Conservation (phyloP, 2,113 vertebrate genomes). For the Carassius gibelio region DNA sequence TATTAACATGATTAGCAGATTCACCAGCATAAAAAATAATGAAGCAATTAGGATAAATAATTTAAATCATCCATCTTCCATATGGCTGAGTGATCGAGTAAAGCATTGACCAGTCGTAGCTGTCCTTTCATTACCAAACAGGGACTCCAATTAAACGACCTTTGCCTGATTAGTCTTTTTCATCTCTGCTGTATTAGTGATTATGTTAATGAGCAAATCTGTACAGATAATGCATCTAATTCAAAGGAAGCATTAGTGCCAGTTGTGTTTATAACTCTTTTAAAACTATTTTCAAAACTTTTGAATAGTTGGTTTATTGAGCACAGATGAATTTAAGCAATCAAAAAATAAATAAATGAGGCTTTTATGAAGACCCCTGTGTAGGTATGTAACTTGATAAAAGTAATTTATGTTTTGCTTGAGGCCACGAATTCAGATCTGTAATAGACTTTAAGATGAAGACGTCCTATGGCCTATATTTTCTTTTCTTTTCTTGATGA, state of each 20-base stretch:
- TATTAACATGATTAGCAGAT: constrained; percentile 73
- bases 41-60: constrained; percentile 79
- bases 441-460: constrained; percentile 98
- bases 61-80: constrained; percentile 76
- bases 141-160: constrained; percentile 62
- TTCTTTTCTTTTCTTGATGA: constrained; percentile 80
- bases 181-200: constrained; percentile 67
- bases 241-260: constrained; percentile 71
- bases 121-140: constrained; percentile 61
- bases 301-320: constrained; percentile 62
- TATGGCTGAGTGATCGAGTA: constrained; percentile 75
- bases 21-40: constrained; percentile 76
- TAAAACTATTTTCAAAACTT: constrained; percentile 62
- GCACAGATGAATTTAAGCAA: constrained; percentile 57
- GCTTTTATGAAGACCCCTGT: constrained; percentile 81
- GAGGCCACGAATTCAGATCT: constrained; percentile 90
- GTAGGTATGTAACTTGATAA: constrained; percentile 88
- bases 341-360: constrained; percentile 79
- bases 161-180: constrained; percentile 52
- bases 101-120: constrained; percentile 60
- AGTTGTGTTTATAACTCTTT: constrained; percentile 71
- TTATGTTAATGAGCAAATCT: constrained; percentile 76
- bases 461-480: constrained; percentile 78
- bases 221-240: constrained; percentile 72
- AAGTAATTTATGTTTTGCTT: constrained; percentile 91